Evolutionary conservation across 1,140 invertebrate species (phyloP).

Genomic region (Procambarus virginalis): DNA sequence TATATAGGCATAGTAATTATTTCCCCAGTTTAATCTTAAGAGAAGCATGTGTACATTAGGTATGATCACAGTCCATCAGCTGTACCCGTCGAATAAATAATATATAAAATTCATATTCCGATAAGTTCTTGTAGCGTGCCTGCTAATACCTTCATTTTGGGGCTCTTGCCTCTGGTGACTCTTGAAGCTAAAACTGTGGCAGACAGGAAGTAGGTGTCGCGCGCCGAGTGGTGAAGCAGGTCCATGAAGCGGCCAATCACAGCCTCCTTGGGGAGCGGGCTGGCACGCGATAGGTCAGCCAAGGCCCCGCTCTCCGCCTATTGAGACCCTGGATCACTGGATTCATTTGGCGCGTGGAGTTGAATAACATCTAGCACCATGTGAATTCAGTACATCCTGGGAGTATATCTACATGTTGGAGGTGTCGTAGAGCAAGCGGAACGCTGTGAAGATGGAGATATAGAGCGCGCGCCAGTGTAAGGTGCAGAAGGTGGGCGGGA

Average conservation of each 20-base stretch:
- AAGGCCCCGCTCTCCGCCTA: slow-evolving; percentile 45
- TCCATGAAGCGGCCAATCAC: slow-evolving; percentile 37
- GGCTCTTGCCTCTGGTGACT: slow-evolving; percentile 30
- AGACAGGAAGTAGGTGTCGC: slow-evolving; percentile 37
- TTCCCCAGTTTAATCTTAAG: not conserved
- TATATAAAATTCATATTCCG: slow-evolving; percentile 16
- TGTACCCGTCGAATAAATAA: not conserved
- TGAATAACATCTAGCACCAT: slow-evolving; percentile 64
- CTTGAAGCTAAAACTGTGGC: slow-evolving; percentile 49
- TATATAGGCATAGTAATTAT: not conserved
- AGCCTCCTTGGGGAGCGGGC: slow-evolving; percentile 34
- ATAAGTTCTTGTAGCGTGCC: not conserved
- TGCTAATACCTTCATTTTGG: slow-evolving; percentile 44
- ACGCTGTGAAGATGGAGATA: not conserved
- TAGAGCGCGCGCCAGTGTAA: not conserved
- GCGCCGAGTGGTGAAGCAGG: slow-evolving; percentile 34
- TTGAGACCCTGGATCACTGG: slow-evolving; percentile 66
- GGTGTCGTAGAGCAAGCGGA: not conserved
- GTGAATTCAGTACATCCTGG: slow-evolving; percentile 68
- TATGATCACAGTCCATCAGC: not conserved
- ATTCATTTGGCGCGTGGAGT: slow-evolving; percentile 66
- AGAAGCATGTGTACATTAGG: not conserved
- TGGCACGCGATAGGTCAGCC: slow-evolving; percentile 48
- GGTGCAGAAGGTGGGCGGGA: not conserved
- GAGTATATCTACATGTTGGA: slow-evolving; percentile 36